Evolutionary conservation across 1,140 invertebrate species (phyloP).

Genomic region (Pygmarrhopalites habei): DNA sequence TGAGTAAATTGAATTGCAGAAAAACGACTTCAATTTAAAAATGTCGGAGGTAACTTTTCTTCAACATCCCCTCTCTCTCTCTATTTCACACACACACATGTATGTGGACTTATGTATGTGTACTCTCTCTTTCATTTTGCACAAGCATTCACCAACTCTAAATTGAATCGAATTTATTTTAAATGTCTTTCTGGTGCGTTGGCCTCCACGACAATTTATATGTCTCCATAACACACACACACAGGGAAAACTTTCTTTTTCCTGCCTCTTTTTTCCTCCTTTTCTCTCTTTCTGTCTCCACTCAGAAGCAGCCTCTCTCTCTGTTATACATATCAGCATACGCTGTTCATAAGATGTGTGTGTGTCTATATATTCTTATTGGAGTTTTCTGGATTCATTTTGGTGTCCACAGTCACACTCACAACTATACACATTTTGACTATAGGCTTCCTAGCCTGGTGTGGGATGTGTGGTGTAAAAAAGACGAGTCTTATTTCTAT

Average conservation of each 20-base stretch:
- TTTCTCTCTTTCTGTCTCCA: conserved; percentile 11
- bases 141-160: conserved; percentile 23
- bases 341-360: too few relatives aligned
- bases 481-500: too few relatives aligned
- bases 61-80: conserved; percentile 3
- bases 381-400: too few relatives aligned
- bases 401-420: too few relatives aligned
- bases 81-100: too few relatives aligned
- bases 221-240: neutral
- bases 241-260: conserved; percentile 19
- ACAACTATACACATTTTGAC: too few relatives aligned
- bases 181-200: conserved; percentile 34
- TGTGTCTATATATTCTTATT: too few relatives aligned
- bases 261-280: conserved; percentile 3
- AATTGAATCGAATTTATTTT: conserved; percentile 40
- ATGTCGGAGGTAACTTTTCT: conserved; percentile 33
- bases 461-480: too few relatives aligned
- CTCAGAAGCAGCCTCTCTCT: too few relatives aligned
- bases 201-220: conserved; percentile 30
- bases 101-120: too few relatives aligned
- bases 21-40: conserved; percentile 41
- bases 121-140: conserved; percentile 1
- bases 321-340: too few relatives aligned
- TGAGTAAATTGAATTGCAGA: conserved; percentile 40
- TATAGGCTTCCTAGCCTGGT: too few relatives aligned